phyloP scores from a whole-genome alignment of 2,888 invertebrate genomes.

The Epinotia ramella region DNA sequence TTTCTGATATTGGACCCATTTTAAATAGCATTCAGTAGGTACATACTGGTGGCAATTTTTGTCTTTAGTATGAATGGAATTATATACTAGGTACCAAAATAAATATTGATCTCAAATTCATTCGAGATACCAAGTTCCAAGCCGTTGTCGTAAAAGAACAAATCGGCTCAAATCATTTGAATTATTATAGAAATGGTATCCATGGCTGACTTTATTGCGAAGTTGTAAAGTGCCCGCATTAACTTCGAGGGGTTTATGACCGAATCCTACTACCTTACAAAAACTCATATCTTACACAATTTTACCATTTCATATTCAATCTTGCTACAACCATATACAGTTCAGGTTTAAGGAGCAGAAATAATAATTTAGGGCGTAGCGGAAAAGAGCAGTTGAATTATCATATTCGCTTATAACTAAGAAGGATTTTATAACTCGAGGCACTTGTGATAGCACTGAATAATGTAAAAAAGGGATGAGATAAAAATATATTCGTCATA shows the following conservation, averaged over 20 bases:
- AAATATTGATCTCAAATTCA: slow-evolving; percentile 13
- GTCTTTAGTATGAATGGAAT: not conserved
- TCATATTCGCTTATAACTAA: slow-evolving; percentile 46
- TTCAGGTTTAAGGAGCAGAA: not conserved
- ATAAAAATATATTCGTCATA: no score
- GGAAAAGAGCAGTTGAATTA: slow-evolving; percentile 33
- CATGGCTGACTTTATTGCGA: slow-evolving; percentile 55
- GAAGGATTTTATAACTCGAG: slow-evolving; percentile 44
- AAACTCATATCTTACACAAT: slow-evolving; percentile 23
- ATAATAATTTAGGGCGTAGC: not conserved
- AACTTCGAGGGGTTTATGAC: slow-evolving; percentile 49
- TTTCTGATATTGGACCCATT: not conserved
- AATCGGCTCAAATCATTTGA: slow-evolving; percentile 53
- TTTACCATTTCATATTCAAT: slow-evolving; percentile 14
- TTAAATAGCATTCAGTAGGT: not conserved
- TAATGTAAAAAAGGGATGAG: slow-evolving; percentile 26
- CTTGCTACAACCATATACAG: slow-evolving; percentile 11
- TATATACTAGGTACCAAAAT: not conserved
- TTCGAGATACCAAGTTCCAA: slow-evolving; percentile 30
- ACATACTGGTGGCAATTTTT: not conserved
- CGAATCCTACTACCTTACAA: slow-evolving; percentile 46
- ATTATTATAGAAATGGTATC: slow-evolving; percentile 57
- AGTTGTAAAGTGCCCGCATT: slow-evolving; percentile 52
- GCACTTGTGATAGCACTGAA: slow-evolving; percentile 39
- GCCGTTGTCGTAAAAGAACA: slow-evolving; percentile 46